Conservation (phyloP, 2,113 vertebrate species). For the Sus scrofa region DNA sequence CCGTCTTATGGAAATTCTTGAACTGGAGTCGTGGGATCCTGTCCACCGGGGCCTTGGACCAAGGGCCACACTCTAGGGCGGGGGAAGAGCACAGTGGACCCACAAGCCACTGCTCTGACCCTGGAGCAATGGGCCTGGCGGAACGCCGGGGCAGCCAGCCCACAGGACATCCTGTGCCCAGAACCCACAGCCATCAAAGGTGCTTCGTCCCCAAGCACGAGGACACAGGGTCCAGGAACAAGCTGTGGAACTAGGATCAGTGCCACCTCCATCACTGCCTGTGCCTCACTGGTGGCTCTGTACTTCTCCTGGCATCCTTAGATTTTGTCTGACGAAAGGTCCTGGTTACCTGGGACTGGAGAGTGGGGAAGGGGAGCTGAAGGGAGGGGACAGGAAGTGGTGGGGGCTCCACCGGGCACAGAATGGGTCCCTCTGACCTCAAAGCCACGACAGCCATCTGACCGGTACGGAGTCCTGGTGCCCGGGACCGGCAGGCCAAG, state of each 20-base stretch:
- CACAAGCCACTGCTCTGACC: not conserved
- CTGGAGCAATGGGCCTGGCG: not conserved
- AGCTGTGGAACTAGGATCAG: not conserved
- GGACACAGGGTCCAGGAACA: not conserved
- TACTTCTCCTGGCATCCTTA: not conserved
- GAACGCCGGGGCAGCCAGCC: accelerated
- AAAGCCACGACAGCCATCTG: not conserved
- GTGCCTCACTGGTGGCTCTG: not conserved
- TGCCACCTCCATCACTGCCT: not conserved
- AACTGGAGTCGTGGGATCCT: not conserved
- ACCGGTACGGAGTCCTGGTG: not conserved
- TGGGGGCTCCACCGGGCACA: not conserved
- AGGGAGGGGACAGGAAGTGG: too few relatives aligned
- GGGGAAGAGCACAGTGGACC: not conserved
- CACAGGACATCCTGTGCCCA: too few relatives aligned
- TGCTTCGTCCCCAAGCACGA: not conserved
- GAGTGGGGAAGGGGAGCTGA: too few relatives aligned
- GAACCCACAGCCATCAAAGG: not conserved
- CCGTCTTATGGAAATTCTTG: too few relatives aligned
- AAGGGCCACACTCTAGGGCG: too few relatives aligned
- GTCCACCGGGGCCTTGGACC: not conserved
- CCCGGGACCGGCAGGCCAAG: not conserved
- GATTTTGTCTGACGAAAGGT: not conserved
- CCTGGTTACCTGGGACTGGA: not conserved
- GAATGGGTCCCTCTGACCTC: not conserved